Conservation (phyloP, 2,888 invertebrate genomes). For the Drosophila nr. perissopoda region DNA sequence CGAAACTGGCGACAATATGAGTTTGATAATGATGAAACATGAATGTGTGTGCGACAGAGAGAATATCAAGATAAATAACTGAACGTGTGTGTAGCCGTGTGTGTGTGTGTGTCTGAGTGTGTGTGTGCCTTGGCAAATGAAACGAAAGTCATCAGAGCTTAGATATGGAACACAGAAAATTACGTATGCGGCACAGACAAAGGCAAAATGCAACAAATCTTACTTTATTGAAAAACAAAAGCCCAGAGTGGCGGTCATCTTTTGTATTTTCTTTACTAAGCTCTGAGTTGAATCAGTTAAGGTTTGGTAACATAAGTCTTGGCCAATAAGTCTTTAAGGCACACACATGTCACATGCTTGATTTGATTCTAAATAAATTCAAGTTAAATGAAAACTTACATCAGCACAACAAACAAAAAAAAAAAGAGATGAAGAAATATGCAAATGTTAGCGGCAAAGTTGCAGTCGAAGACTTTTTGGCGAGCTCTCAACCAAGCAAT, state of each 20-base stretch:
- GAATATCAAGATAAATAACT: conserved; percentile 75
- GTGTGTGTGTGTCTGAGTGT: conserved; percentile 35
- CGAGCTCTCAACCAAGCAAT: conserved; percentile 77
- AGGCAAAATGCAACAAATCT: conserved; percentile 52
- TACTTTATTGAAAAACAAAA: neutral
- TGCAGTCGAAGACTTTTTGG: conserved; percentile 34
- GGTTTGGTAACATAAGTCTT: neutral
- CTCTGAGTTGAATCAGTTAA: conserved; percentile 41
- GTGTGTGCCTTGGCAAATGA: conserved; percentile 63
- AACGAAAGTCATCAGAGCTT: conserved; percentile 74
- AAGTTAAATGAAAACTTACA: conserved; percentile 18
- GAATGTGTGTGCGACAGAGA: conserved; percentile 41
- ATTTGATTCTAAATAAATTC: conserved; percentile 69
- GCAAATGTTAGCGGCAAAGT: conserved; percentile 57
- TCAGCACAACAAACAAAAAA: conserved; percentile 5
- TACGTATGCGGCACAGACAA: conserved; percentile 63
- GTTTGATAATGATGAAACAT: conserved; percentile 81
- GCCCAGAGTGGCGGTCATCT: conserved; percentile 20
- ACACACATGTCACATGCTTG: conserved; percentile 46
- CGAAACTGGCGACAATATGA: conserved; percentile 74
- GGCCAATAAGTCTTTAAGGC: neutral
- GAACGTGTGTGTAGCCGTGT: conserved; percentile 41
- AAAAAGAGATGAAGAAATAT: conserved; percentile 7
- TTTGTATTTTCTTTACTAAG: conserved; percentile 14
- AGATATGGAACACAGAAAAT: conserved; percentile 65